These are phyloP conservation scores for Plodia interpunctella DNA, from an alignment of 1,140 invertebrate genomes.

Conservation along the genomic window DNA sequence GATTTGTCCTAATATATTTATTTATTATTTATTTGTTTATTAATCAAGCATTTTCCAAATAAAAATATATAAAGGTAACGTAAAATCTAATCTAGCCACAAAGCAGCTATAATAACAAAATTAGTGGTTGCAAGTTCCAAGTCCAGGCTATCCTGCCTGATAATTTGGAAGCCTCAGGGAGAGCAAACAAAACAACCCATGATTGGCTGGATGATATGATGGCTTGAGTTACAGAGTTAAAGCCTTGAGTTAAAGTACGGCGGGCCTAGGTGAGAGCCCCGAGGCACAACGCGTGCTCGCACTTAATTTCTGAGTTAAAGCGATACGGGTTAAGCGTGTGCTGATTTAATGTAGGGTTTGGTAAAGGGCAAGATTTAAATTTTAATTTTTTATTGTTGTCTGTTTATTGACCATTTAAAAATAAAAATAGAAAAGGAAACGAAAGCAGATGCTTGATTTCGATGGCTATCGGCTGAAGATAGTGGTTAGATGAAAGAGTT, in stretches of 20 bases:
- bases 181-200: slow-evolving; percentile 5
- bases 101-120: slow-evolving; percentile 4
- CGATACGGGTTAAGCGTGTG: slow-evolving; percentile 1
- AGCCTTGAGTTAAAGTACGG: neutral
- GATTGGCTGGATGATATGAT: slow-evolving; percentile 6
- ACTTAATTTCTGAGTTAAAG: slow-evolving; percentile 4
- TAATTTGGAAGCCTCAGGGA: neutral
- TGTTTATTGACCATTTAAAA: too few relatives aligned
- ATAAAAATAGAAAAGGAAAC: too few relatives aligned
- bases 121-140: neutral
- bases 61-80: neutral
- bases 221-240: slow-evolving; percentile 3
- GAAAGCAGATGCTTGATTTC: too few relatives aligned
- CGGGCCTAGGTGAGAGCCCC: neutral
- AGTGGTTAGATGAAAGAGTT: too few relatives aligned
- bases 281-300: neutral
- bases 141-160: neutral
- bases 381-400: neutral
- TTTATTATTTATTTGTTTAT: too few relatives aligned
- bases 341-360: slow-evolving; percentile 1
- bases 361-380: neutral
- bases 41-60: too few relatives aligned
- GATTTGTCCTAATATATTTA: too few relatives aligned
- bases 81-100: neutral
- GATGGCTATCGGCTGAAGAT: too few relatives aligned